These are phyloP conservation scores for Apodemus sylvaticus DNA, from an alignment of 2,113 vertebrate genomes.

Conservation along the genomic window DNA sequence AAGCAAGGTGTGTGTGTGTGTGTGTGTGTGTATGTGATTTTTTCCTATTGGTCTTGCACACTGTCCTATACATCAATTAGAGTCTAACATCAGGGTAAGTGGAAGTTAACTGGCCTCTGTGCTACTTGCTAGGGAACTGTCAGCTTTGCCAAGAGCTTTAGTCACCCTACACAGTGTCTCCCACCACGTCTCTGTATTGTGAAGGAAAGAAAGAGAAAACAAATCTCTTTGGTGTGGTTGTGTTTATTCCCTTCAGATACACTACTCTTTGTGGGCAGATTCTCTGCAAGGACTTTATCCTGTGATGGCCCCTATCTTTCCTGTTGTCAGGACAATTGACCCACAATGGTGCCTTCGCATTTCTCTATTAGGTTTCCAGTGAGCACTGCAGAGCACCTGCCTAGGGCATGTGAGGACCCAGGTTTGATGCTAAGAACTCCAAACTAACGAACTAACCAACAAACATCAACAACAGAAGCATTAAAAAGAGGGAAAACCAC, in stretches of 20 bases:
- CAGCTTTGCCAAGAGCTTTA: conserved; percentile 40
- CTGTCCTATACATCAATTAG: conserved; percentile 62
- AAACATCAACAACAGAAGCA: background rate
- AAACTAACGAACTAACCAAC: background rate
- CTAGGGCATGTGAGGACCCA: background rate
- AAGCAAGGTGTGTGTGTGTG: conserved; percentile 41
- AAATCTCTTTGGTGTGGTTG: background rate
- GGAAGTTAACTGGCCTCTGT: conserved; percentile 62
- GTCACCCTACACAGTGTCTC: conserved; percentile 13
- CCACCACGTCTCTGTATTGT: background rate
- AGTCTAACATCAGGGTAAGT: conserved; percentile 45
- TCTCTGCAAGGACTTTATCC: background rate
- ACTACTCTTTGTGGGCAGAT: background rate
- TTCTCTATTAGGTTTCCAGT: background rate
- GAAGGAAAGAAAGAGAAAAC: background rate
- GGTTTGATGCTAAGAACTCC: background rate
- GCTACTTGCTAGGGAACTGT: conserved; percentile 40
- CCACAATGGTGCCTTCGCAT: fast-evolving
- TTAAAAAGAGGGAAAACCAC: background rate
- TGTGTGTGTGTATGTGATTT: conserved; percentile 51
- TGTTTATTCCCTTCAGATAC: background rate
- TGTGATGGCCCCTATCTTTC: background rate
- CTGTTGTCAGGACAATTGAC: background rate
- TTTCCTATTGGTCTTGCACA: conserved; percentile 41
- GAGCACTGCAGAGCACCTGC: background rate